Conservation (phyloP, 2,888 invertebrate species). For the Monoplex corrugatus region DNA sequence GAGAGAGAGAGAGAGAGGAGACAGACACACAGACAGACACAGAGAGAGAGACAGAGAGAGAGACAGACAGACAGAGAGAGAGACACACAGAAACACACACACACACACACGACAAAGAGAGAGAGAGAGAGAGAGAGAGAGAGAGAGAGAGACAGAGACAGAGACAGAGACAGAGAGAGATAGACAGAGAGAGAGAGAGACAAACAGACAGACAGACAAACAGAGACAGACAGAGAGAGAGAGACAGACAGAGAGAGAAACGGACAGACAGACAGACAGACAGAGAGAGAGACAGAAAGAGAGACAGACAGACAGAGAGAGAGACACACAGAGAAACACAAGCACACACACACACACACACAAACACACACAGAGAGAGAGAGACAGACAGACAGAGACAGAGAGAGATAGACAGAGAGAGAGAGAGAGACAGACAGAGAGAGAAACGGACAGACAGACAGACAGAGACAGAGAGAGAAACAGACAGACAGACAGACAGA, state of each 20-base stretch:
- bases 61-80: neutral
- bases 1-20: neutral
- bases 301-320: neutral
- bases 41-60: neutral
- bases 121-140: neutral
- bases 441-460: no score
- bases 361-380: neutral
- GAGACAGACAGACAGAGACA: neutral
- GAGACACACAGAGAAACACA: neutral
- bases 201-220: no score
- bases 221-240: neutral
- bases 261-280: neutral
- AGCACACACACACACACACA: neutral
- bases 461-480: no score
- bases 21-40: neutral
- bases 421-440: neutral
- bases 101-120: neutral
- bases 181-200: neutral
- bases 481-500: constrained; percentile 30
- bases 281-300: neutral
- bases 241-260: neutral
- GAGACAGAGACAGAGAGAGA: neutral
- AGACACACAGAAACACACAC: neutral
- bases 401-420: neutral
- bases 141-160: neutral